Evolutionary conservation across 2,113 vertebrate species (phyloP), one percentile per base, ranked within the genome.

Genomic region (Haemorhous mexicanus): DNA sequence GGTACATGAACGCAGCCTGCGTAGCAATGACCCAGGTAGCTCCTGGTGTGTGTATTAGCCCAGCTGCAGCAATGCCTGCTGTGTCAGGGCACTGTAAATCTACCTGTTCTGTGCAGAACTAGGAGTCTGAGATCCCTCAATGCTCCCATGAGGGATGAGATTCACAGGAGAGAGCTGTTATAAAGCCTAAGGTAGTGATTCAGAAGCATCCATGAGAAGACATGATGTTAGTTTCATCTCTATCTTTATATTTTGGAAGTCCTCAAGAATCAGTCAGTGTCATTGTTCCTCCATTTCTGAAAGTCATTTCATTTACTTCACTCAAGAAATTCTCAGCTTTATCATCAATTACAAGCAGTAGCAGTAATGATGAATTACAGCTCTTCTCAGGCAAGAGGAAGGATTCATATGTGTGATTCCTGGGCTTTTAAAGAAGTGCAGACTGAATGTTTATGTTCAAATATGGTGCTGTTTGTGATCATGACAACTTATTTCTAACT

Each of bases 1-100:
- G 50, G n/a, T 26, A 47, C 26, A 5, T 15, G 26, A 69, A 30
- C 0, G 0, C 41, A 52, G 44, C 35, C 43, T 84, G 53, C 0
- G 0, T 33, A 5, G 13, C 28, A n/a, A 22, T 49, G 41, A 26
- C n/a, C 33, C 30, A 13, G 44, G 16, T 44, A 49, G 61, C 46
- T 46, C 37, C 20, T 2, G 2, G 7, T n/a, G 19, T 14, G 22
- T 10, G 1, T n/a, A 4, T 32, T 35, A 46, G n/a, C 50, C 16
- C 39, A 70, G 56, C 39, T 74, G 8, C 35, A 67, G 46, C 47
- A 55, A 10, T 11, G 8, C 26, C 15, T 32, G 0, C 33, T 39
- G 28, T 58, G 20, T 59, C 55, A 50, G 35, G 27, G 49, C 63
- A 35, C 37, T 26, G 30, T 27, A 39, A 72, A 52, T 50, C 44